Percentiles rank a stretch among this genome's conserved stretches.
These are phyloP conservation scores for Amphiduros pacificus DNA, from an alignment of 2,888 invertebrate genomes.

Conservation along the genomic window DNA sequence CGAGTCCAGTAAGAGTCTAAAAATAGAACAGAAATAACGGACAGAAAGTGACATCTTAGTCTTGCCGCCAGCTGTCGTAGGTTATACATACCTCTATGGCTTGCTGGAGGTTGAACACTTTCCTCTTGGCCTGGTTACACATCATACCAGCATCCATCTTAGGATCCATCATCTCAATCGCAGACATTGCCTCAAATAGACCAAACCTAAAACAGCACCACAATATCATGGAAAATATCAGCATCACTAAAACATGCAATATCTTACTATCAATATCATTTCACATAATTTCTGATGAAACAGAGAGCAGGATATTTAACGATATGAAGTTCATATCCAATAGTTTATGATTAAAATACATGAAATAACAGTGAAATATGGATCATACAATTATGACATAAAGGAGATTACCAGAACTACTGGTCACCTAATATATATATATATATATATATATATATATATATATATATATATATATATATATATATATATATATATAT, in stretches of 20 bases:
- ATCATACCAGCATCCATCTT: conserved; percentile 99
- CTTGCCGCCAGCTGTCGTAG: neutral
- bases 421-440: too few relatives aligned
- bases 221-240: neutral
- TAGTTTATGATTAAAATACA: neutral
- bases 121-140: conserved; percentile 77
- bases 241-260: too few relatives aligned
- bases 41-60: too few relatives aligned
- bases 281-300: neutral
- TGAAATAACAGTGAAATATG: too few relatives aligned
- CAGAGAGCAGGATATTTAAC: neutral
- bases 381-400: too few relatives aligned
- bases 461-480: too few relatives aligned
- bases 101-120: conserved; percentile 83
- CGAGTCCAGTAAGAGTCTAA: too few relatives aligned
- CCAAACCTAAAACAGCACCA: conserved; percentile 52
- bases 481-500: too few relatives aligned
- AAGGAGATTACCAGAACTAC: too few relatives aligned
- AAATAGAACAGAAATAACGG: too few relatives aligned
- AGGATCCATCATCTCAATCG: conserved; percentile 99
- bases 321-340: neutral
- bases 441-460: too few relatives aligned
- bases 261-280: neutral
- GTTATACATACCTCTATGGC: conserved; percentile 76
- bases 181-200: conserved; percentile 98